Conservation (phyloP, 2,797 vertebrate genomes). For the Coreius guichenoti region DNA sequence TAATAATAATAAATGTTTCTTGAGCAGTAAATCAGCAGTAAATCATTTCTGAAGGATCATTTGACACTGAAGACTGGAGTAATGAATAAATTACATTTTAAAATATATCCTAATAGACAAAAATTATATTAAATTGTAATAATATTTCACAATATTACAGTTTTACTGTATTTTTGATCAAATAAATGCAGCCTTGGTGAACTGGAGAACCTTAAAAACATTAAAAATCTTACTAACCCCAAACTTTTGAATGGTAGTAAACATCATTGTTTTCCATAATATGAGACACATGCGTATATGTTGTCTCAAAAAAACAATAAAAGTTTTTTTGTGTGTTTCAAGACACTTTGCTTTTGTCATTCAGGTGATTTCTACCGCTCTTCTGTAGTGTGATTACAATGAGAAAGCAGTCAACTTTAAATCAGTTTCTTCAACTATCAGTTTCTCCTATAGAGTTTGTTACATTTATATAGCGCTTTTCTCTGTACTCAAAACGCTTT, state of each 20-base stretch:
- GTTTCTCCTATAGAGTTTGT: background rate
- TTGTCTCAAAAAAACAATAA: background rate
- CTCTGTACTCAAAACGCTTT: no score
- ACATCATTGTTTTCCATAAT: background rate
- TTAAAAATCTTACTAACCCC: no score
- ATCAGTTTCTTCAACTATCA: background rate
- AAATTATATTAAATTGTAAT: background rate
- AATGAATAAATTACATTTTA: background rate
- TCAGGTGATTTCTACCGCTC: background rate
- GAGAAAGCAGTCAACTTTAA: background rate
- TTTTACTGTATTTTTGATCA: background rate
- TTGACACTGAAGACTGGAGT: background rate
- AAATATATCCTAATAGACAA: background rate
- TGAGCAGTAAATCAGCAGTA: background rate
- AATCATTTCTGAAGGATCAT: background rate
- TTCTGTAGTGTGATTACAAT: background rate
- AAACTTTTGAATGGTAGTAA: no score
- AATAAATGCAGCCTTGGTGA: background rate
- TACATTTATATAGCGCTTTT: no score
- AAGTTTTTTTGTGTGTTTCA: background rate
- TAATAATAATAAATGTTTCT: background rate
- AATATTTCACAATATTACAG: background rate
- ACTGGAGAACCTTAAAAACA: background rate
- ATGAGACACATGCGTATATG: background rate
- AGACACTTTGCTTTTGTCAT: background rate